Percentiles rank a stretch among this genome's conserved stretches.
Evolutionary conservation across 2,113 vertebrate genomes (phyloP).

Genomic region (Rhynchopsitta pachyrhyncha): DNA sequence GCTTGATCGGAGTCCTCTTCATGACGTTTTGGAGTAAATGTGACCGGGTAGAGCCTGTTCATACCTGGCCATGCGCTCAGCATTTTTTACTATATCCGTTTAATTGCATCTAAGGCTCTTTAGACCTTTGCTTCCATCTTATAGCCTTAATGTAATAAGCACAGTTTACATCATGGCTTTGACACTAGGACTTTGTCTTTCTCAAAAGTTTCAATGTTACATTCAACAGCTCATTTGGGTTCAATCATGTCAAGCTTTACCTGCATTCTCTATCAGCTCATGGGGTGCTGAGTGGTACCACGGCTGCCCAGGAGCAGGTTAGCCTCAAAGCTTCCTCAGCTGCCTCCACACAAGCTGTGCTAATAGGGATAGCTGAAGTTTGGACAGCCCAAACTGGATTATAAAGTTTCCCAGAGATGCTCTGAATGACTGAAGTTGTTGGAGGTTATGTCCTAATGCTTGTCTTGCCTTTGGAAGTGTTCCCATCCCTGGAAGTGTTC

Average conservation of each 20-base stretch:
- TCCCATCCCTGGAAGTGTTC: neutral
- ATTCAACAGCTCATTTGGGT: neutral
- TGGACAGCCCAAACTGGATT: neutral
- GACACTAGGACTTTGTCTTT: neutral
- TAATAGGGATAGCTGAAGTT: neutral
- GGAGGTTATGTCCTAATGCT: slow-evolving; percentile 6
- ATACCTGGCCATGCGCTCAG: neutral
- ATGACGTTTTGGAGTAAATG: fast-evolving
- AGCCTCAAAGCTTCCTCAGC: neutral
- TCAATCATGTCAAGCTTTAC: neutral
- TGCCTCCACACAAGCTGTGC: neutral
- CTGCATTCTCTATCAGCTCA: neutral
- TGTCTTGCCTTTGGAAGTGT: neutral
- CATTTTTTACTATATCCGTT: neutral
- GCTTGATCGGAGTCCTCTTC: neutral
- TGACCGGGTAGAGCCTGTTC: neutral
- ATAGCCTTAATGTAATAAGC: too few species aligned
- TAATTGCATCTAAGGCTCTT: neutral
- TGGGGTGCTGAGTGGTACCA: neutral
- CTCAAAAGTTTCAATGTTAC: neutral
- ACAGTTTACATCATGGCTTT: neutral
- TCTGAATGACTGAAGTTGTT: neutral
- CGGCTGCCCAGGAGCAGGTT: fast-evolving
- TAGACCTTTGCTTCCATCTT: neutral
- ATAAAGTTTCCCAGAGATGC: neutral